Evolutionary conservation across 2,797 vertebrate species (phyloP).

Genomic region (Rhabdophis nuchalis): DNA sequence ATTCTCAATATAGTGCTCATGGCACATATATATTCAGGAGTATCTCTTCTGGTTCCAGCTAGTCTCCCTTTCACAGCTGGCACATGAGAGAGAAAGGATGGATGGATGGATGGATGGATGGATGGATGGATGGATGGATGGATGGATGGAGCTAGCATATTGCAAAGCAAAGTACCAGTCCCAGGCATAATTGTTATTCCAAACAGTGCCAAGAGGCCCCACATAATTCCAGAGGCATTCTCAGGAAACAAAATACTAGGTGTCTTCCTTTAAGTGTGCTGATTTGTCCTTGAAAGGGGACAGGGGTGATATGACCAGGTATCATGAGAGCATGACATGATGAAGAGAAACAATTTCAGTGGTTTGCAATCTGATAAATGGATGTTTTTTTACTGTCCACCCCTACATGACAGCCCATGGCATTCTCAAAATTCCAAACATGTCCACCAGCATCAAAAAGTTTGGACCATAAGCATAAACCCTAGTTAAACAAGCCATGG

Average conservation of each 20-base stretch:
- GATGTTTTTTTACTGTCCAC: neutral
- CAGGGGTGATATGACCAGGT: neutral
- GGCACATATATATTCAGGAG: neutral
- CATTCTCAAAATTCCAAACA: neutral
- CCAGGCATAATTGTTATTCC: neutral
- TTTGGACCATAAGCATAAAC: neutral
- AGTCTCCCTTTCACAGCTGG: neutral
- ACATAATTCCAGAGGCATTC: neutral
- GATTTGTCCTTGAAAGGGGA: neutral
- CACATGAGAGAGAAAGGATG: neutral
- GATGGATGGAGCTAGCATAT: neutral
- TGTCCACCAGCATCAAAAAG: neutral
- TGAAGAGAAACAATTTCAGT: neutral
- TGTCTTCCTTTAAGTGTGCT: neutral
- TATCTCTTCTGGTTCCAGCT: neutral
- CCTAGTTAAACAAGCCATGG: neutral
- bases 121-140: neutral
- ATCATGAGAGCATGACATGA: neutral
- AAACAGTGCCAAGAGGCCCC: neutral
- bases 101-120: neutral
- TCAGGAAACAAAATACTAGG: neutral
- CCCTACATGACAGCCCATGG: neutral
- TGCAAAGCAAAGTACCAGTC: neutral
- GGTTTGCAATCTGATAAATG: neutral
- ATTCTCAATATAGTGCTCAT: neutral